These are phyloP conservation scores for Epinotia nisella DNA, from an alignment of 2,888 invertebrate genomes.

Conservation along the genomic window DNA sequence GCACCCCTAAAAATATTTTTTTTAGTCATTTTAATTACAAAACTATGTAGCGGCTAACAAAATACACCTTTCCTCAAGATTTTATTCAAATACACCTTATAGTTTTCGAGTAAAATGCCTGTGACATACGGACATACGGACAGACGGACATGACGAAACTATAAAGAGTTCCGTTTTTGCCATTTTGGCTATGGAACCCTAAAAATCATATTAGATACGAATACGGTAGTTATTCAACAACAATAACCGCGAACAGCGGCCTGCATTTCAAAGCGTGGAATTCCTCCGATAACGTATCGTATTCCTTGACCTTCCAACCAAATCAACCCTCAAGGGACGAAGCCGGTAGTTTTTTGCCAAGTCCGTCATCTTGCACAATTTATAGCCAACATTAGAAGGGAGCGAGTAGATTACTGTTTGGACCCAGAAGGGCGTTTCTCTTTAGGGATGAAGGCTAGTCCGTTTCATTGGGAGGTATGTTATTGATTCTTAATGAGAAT, in stretches of 20 bases:
- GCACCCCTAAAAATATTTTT: too few species aligned
- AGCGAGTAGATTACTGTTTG: background rate
- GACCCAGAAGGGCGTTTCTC: background rate
- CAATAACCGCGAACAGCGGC: background rate
- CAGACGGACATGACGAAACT: too few species aligned
- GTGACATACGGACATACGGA: too few species aligned
- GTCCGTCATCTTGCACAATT: conserved; percentile 32
- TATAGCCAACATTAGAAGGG: conserved; percentile 18
- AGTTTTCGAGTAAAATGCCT: too few species aligned
- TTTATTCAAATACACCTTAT: too few species aligned
- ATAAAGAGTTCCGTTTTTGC: too few species aligned
- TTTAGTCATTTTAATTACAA: too few species aligned
- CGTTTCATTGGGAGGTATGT: background rate
- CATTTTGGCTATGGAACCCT: too few species aligned
- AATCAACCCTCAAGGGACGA: conserved; percentile 17
- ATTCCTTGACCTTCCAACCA: conserved; percentile 20
- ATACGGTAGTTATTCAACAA: background rate
- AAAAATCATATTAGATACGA: too few species aligned
- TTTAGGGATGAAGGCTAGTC: background rate
- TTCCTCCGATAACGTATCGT: background rate
- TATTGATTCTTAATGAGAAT: too few species aligned
- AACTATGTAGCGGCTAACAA: too few species aligned
- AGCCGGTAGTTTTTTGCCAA: conserved; percentile 8
- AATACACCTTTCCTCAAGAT: too few species aligned
- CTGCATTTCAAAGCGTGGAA: background rate